Evolutionary conservation across 2,797 vertebrate species (phyloP), one percentile per base, ranked within the genome.

Genomic region (Xiphorhynchus erythropygius): DNA sequence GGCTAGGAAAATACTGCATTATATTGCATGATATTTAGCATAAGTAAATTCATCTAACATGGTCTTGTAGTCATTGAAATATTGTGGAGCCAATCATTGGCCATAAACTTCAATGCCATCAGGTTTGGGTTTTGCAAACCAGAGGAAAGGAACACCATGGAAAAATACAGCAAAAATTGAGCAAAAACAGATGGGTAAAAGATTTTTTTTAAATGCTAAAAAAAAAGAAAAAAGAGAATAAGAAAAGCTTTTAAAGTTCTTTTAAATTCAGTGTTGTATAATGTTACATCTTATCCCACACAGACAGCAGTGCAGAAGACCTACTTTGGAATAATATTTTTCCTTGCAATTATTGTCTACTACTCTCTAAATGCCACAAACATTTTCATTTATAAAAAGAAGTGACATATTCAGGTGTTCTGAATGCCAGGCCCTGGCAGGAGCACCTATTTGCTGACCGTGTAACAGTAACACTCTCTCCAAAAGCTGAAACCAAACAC

Each of bases 141-240:
- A 78, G 47, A 81, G 23, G 21, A 83, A 92, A 62, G 42, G 42
- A 89, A 42, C 3, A 59, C 6, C 28, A 11, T 94, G 92, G 84
- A 94, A 96, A 95, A 96, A 80, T 63, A 94, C 77, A 82, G 76
- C 5, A 67, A 86, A 94, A 76, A 60, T 17, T 56, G 47, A 92
- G 24, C 33, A 87, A 82, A 89, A 87, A 16, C 68, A 90, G 90
- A 93, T 86, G 88, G 22, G 49, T 44, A 70, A 59, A 87, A 57
- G 1, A 25, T 21, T 71, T 75, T 56, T 82, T 6, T 1, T 0
- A 9, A 89, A 28, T 47, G 32, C 9, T 33, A 0, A 2, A 46
- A 39, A 56, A 23, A 35, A 84, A 83, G 50, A 49, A 33, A 3
- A 63, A 63, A 57, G 5, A 42, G 2, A 44, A 52, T 70, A 70